A percentile compares a stretch with the other conserved stretches of the same genome.
These are phyloP conservation scores for Aplodontia rufa DNA, from an alignment of 2,113 vertebrate species.

Conservation along the genomic window DNA sequence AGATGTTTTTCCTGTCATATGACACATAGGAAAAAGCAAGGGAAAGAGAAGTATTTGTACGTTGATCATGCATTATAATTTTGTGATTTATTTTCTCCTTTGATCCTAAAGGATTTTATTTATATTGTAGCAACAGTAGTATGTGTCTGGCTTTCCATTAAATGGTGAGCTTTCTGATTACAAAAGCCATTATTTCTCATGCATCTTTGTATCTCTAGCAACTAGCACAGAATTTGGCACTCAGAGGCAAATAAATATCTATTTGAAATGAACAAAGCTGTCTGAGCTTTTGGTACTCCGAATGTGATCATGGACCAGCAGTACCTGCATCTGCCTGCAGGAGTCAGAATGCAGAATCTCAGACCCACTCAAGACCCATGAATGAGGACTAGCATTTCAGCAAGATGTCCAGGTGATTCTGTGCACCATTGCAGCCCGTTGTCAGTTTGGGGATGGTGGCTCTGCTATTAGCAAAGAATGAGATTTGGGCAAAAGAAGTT, in stretches of 20 bases:
- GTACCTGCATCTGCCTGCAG: neutral
- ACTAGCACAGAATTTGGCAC: neutral
- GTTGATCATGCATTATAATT: neutral
- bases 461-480: neutral
- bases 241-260: neutral
- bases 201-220: neutral
- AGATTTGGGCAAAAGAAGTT: neutral
- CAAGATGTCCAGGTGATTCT: neutral
- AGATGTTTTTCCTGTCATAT: neutral
- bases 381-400: neutral
- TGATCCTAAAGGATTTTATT: neutral
- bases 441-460: neutral
- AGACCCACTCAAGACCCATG: neutral
- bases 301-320: neutral
- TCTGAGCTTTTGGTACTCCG: neutral
- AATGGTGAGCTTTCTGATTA: neutral
- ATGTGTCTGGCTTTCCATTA: neutral
- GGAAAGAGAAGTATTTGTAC: neutral
- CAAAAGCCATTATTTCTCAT: neutral
- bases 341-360: neutral
- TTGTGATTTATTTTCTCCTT: constrained; percentile 1
- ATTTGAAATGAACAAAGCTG: neutral
- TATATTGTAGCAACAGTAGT: neutral
- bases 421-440: neutral
- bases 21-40: neutral